phyloP scores from a whole-genome alignment of 2,888 invertebrate species.

The Drosophila tripunctata region DNA sequence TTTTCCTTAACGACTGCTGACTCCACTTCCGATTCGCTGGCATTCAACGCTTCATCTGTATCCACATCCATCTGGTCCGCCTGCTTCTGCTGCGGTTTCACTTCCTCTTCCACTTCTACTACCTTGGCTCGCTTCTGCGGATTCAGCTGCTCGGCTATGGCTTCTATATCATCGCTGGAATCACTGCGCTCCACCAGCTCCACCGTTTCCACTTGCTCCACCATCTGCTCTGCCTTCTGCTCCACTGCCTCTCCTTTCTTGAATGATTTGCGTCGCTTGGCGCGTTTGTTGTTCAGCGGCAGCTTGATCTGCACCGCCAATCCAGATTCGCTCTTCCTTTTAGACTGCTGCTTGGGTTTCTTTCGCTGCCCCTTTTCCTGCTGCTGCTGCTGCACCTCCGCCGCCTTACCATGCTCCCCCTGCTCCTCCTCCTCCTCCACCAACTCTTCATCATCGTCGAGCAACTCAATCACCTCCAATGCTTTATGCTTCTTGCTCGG shows the following conservation, averaged over 20 bases:
- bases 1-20: slow-evolving; percentile 6
- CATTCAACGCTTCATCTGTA: no score
- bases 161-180: slow-evolving; percentile 74
- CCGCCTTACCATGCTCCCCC: no score
- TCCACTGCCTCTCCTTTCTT: slow-evolving; percentile 17
- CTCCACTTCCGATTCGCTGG: slow-evolving; percentile 23
- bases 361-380: no score
- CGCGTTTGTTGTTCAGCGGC: slow-evolving; percentile 72
- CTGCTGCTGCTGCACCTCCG: background rate
- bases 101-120: no score
- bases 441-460: slow-evolving; percentile 10
- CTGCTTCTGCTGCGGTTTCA: no score
- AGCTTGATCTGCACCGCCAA: slow-evolving; percentile 79
- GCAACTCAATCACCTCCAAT: slow-evolving; percentile 35
- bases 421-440: background rate
- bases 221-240: no score
- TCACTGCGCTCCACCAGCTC: slow-evolving; percentile 36
- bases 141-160: slow-evolving; percentile 59
- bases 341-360: no score
- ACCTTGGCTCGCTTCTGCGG: slow-evolving; percentile 75
- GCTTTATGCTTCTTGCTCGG: slow-evolving; percentile 49
- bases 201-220: background rate
- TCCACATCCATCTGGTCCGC: slow-evolving; percentile 41
- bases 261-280: slow-evolving; percentile 68
- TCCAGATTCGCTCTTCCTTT: background rate